phyloP scores from a whole-genome alignment of 2,797 vertebrate species.

The Poecile montanus region DNA sequence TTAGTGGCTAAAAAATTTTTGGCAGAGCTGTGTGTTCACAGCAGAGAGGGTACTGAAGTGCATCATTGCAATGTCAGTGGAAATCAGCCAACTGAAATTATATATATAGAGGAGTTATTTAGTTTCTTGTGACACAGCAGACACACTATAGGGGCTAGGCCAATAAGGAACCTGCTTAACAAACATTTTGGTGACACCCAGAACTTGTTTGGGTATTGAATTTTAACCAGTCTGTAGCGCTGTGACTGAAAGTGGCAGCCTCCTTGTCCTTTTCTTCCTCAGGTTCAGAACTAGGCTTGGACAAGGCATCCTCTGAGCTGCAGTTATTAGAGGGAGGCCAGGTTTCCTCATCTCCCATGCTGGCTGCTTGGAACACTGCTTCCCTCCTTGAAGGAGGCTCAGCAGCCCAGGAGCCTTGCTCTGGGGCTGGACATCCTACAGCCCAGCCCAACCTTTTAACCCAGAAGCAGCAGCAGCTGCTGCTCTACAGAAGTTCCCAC shows the following conservation, averaged over 20 bases:
- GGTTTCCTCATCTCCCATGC: not conserved
- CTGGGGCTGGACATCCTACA: not conserved
- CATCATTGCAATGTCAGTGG: not conserved
- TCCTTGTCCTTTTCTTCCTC: not conserved
- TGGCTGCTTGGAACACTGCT: not conserved
- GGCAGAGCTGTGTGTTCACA: not conserved
- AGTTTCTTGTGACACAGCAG: not conserved
- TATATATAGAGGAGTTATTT: not conserved
- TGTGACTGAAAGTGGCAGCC: not conserved
- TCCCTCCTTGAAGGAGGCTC: not conserved
- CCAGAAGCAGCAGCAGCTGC: not conserved
- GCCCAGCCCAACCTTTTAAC: not conserved
- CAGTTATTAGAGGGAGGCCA: rapidly evolving
- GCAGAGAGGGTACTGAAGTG: not conserved
- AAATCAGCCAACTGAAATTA: not conserved
- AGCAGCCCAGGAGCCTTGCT: not conserved
- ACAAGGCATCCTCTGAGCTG: not conserved
- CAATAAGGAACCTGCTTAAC: not conserved
- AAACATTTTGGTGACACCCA: not conserved
- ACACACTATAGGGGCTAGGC: rapidly evolving
- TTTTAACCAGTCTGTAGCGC: not conserved
- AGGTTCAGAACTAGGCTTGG: not conserved
- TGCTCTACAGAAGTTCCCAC: not conserved
- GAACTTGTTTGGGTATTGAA: not conserved
- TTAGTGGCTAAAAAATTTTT: not conserved